Evolutionary conservation across 2,888 invertebrate genomes (phyloP).

Genomic region (Lasius platythorax): DNA sequence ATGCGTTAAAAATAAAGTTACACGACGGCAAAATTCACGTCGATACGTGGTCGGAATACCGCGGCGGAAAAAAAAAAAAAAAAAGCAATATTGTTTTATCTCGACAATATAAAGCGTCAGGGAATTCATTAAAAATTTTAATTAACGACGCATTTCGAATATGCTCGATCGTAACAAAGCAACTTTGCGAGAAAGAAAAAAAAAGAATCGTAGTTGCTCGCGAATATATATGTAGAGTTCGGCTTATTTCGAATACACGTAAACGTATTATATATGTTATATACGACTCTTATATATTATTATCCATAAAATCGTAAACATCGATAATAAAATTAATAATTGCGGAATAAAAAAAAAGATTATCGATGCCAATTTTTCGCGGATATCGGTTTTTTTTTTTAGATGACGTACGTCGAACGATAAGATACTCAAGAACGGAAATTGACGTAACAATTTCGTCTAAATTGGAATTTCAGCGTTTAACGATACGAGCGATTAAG

Average conservation of each 20-base stretch:
- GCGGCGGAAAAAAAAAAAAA: conserved; percentile 18
- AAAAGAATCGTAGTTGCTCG: conserved; percentile 15
- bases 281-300: not conserved
- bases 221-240: conserved; percentile 18
- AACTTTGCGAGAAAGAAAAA: conserved; percentile 24
- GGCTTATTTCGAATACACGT: conserved; percentile 2
- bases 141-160: conserved; percentile 52
- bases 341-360: no score
- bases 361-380: not conserved
- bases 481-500: not conserved
- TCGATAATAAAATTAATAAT: conserved; percentile 11
- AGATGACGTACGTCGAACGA: not conserved
- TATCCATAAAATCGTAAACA: not conserved
- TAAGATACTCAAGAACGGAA: not conserved
- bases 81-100: conserved; percentile 37
- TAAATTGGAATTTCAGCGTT: not conserved
- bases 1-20: conserved; percentile 35
- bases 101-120: conserved; percentile 44
- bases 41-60: conserved; percentile 42
- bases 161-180: conserved; percentile 38
- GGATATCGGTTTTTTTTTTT: not conserved
- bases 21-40: conserved; percentile 40
- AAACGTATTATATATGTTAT: not conserved
- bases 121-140: conserved; percentile 55
- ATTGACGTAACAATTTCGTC: not conserved